Base-by-base conservation (phyloP, 2,113 vertebrate genomes). In the Corydoras maculifer region DNA sequence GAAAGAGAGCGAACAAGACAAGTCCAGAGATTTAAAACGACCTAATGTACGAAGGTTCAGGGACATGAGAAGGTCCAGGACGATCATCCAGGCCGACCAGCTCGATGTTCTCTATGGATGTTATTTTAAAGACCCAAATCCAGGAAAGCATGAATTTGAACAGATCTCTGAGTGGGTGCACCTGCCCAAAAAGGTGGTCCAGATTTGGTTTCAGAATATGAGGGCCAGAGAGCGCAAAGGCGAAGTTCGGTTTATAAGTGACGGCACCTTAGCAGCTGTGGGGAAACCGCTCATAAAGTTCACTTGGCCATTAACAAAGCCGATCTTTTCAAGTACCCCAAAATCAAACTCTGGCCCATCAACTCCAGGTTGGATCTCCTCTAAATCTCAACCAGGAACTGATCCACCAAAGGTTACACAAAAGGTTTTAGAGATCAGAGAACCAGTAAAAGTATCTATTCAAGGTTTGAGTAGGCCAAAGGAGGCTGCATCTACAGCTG, bases 131-230 rank as follows among this genome's bases (percentile, higher is more conserved):
- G 94, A 96, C 70, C 92, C 94, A 12, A 96, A 94, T 77, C 94
- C 94, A 0, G 93, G 92, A 0, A 92, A 94, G 70, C 92, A 93
- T 61, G 93, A 94, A 80, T 93, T 96, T 14, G 94, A 95, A 73
- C 93, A 92, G 72, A 95, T 96, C 80, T 92, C 94, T 0, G 90
- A 93, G 76, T 94, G 94, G 86, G 93, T 95, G 66, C 91, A 93
- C 49, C 92, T 96, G 73, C 93, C 93, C 64, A 95, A 95, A 81
- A 92, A 93, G 73, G 94, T 96, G 14, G 94, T 96, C 9, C 94
- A 96, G 83, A 94, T 96, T 76, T 96, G 94, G 94, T 96, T 96
- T 83, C 94, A 96, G 84, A 96, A 96, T 71, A 95, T 94, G 86
- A 88, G 94, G 65, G 94, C 94, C 7, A 87, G 94, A 12, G 94